Base-by-base conservation (phyloP, 2,113 vertebrate species). In the Notothenia rossii region DNA sequence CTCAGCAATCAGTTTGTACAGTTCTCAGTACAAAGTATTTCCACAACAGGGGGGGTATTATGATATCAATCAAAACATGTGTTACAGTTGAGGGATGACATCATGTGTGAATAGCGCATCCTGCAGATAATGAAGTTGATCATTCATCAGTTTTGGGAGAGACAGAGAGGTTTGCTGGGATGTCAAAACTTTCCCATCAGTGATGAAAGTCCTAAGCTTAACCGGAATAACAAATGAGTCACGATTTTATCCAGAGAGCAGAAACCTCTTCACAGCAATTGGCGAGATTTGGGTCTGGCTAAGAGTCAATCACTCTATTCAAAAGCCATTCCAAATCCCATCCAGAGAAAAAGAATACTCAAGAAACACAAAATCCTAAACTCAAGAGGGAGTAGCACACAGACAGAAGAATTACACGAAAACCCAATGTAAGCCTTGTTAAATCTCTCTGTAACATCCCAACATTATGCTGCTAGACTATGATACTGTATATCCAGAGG, bases 391-490 rank as follows among this genome's bases (percentile, higher is more conserved):
- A 86, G 87, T 55, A 71, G 54, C 49, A 72, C 62, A 74, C 45
- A 70, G 77, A 61, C 59, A 50, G 62, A 84, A 74, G 81, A 89
- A 85, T 69, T 88, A 88, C 78, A 88, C 13, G 66, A 84, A 84
- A 84, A 62, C 77, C 75, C 83, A 59, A 46, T 75, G 85, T 90
- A 92, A 91, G 80, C 88, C 88, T 87, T 63, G 77, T 75, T 91
- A 90, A 92, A 85, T 72, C 88, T 84, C 79, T 83, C 77, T 72
- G 77, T 80, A 86, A 88, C 78, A 91, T 86, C 69, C 66, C 56
- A 74, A 77, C 77, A 86, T 81, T 88, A 85, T 73, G 63, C 87
- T 79, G 72, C 68, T 55, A 65, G 85, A 79, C 84, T 84, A 68
- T 70, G 78, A 79, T 87, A 40, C 36, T 40, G 36, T 40, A 72